Evolutionary conservation across 2,797 vertebrate genomes (phyloP), one percentile per base, ranked within the genome.

Genomic region (Alosa sapidissima): DNA sequence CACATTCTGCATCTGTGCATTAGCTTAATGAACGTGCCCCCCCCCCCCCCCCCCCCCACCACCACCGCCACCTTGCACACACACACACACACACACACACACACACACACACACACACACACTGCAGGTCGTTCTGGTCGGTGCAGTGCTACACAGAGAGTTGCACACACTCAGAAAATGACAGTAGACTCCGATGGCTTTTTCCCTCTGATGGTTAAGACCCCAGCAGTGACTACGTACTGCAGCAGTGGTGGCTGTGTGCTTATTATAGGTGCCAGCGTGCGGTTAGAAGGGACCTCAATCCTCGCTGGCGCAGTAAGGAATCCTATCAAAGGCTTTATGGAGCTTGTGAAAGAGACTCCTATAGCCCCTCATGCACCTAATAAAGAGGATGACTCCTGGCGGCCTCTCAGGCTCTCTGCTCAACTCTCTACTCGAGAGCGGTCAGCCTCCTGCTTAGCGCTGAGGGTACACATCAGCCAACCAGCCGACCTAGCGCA

Each of bases 21-120:
- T 95, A 94, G 92, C 88, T 86, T 94, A 94, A 96, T 95, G 92
- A 95, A 95, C 92, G 91, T 93, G 93, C 90, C 91, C 92, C 88
- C 68, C 41, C 9, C 28, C 28, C 28, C 28, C 28, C 28, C 28
- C 28, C 28, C n/a, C 28, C 55, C 55, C 16, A n/a, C 19, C 13
- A 41, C 65, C 11, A 13, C 28, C 72, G 5, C 72, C 36, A 24
- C n/a, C 60, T 21, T 36, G 16, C 16, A 78, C 58, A 78, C 41
- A 75, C 68, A 41, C 33, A 72, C 68, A 41, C 65, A 41, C 28
- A 16, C 36, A 13, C 41, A 78, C 41, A 45, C 13, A 78, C 58
- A 78, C 41, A 75, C 68, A 41, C 33, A 72, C 68, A 41, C 65
- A 41, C 28, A 16, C 36, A 13, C 41, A 78, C 41, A 45, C 13